phyloP scores from a whole-genome alignment of 2,797 vertebrate genomes.

The Enteromius anoplus region DNA sequence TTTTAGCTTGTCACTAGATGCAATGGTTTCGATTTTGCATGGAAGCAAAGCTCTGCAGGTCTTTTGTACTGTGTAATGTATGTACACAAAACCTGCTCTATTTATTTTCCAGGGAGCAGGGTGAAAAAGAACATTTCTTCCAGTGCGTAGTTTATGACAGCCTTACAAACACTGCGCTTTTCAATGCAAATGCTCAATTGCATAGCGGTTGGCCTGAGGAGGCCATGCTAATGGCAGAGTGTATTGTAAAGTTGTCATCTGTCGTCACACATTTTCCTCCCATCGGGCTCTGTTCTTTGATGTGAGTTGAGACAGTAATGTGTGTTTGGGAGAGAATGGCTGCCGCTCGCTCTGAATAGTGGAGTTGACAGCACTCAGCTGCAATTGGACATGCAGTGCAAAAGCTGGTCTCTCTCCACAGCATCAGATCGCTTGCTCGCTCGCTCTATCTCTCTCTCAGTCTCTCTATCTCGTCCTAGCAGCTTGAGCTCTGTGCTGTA shows the following conservation, averaged over 20 bases:
- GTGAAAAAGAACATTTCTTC: constrained; percentile 17
- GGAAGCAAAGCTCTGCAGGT: constrained; percentile 24
- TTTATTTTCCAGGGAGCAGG: constrained; percentile 26
- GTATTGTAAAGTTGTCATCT: constrained; percentile 59
- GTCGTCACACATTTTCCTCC: constrained; percentile 52
- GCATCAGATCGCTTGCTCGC: constrained; percentile 36
- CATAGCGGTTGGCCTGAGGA: constrained; percentile 52
- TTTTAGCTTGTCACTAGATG: background rate
- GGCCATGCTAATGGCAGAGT: constrained; percentile 55
- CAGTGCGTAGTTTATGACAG: constrained; percentile 5
- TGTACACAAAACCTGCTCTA: constrained; percentile 30
- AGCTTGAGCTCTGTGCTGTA: constrained; percentile 61
- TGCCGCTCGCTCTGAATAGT: constrained; percentile 52
- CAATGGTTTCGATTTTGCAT: background rate
- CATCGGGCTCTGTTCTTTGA: constrained; percentile 49
- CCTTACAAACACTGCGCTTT: background rate
- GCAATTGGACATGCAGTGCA: constrained; percentile 58
- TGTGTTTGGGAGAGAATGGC: constrained; percentile 60
- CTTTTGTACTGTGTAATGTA: constrained; percentile 31
- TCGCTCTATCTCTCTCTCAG: constrained; percentile 35
- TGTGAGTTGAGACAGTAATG: constrained; percentile 61
- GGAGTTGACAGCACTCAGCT: constrained; percentile 58
- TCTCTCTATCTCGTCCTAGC: constrained; percentile 39
- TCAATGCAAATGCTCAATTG: constrained; percentile 44
- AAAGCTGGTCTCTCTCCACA: constrained; percentile 49